Base-by-base conservation (phyloP, 2,797 vertebrate genomes). In the Sebastes elongatus region DNA sequence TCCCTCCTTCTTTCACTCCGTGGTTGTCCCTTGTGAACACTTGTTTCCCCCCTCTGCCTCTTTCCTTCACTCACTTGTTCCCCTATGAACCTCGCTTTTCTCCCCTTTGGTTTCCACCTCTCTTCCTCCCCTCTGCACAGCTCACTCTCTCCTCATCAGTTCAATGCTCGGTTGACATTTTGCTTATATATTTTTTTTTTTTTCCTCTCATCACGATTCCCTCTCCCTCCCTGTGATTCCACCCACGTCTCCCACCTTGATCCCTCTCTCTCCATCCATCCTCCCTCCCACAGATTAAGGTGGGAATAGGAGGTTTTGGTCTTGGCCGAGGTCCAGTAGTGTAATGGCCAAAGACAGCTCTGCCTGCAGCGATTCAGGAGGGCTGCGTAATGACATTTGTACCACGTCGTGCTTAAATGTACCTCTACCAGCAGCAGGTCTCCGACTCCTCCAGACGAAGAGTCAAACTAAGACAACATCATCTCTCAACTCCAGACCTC, bases 271-370 rank as follows among this genome's bases (percentile, higher is more conserved):
- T 72, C 68, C 71, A 86, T 88, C 84, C 80, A 72, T 88, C 82
- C 65, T 87, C 74, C 70, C 83, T 90, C 83, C 78, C 76, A 78
- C 83, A 87, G 89, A 93, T 94, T 91, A 92, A 93, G 92, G 90
- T 91, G 93, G 87, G 90, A 93, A 93, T 91, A 91, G 67, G 78
- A 89, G 92, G 87, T 87, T 95, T 89, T 87, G 87, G 74, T 89
- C 70, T 88, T 95, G 94, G 92, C 92, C 0, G 27, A 77, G 77
- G 81, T 92, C 93, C 91, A 94, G 80, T 16, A 25, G 74, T 77
- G 87, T 88, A 90, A 88, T 85, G 86, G 61, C 86, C 88, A 78
- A 74, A 70, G 84, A 83, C 80, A 85, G 53, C 68, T 80, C 63
- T 72, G 86, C 83, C 88, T 72, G 75, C 74, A 88, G 79, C 72